Conservation (phyloP, 92 coral and sea anemone species). For the Anthopleura xanthogrammica region DNA sequence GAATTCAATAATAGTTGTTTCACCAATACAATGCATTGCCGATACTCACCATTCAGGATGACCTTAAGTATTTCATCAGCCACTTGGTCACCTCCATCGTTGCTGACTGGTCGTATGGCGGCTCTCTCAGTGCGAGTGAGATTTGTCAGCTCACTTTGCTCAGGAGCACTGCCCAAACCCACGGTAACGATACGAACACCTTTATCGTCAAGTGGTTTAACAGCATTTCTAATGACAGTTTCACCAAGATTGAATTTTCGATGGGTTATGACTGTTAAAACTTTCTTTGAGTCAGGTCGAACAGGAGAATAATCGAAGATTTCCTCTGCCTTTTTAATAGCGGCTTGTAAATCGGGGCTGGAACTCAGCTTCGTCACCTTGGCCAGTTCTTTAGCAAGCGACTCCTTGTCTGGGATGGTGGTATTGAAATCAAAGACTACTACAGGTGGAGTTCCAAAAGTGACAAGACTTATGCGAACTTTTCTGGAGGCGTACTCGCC, state of each 20-base stretch:
- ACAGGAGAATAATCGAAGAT: slow-evolving; percentile 14
- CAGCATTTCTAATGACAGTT: slow-evolving; percentile 12
- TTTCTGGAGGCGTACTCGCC: slow-evolving; percentile 26
- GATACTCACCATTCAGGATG: slow-evolving; percentile 26
- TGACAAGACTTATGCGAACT: slow-evolving; percentile 2
- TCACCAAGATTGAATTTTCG: slow-evolving; percentile 19
- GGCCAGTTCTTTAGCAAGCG: slow-evolving; percentile 34
- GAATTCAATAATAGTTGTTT: neutral
- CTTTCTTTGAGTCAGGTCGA: slow-evolving; percentile 19
- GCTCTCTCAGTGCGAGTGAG: slow-evolving; percentile 29
- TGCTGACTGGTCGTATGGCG: slow-evolving; percentile 12
- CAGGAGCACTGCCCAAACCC: slow-evolving; percentile 9
- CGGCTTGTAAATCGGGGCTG: slow-evolving; percentile 9
- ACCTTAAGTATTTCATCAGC: slow-evolving; percentile 32
- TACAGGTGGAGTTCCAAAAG: slow-evolving; percentile 13
- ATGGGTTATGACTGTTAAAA: slow-evolving; percentile 14
- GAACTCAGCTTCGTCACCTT: slow-evolving; percentile 13
- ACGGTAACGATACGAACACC: slow-evolving; percentile 31
- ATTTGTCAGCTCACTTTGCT: slow-evolving; percentile 15
- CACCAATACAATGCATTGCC: neutral
- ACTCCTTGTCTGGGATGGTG: slow-evolving; percentile 31
- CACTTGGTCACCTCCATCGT: slow-evolving; percentile 25
- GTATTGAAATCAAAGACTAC: slow-evolving; percentile 18
- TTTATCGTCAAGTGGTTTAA: slow-evolving; percentile 21
- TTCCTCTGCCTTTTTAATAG: slow-evolving; percentile 12